Base-by-base conservation (phyloP, 2,113 vertebrate genomes). In the Alectura lathami region DNA sequence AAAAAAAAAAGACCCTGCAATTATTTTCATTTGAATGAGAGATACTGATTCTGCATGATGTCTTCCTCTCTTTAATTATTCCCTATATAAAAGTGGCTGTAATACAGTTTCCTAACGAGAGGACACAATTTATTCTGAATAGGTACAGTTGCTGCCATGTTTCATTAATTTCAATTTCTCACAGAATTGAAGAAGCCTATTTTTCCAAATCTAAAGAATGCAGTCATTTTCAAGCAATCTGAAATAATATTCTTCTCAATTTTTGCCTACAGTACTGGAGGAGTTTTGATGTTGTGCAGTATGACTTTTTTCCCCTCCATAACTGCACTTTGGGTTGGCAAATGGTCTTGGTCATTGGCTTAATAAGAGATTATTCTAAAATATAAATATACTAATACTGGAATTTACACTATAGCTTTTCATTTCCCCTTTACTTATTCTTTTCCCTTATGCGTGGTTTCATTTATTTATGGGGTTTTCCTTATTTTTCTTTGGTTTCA, bases 401-500 rank as follows among this genome's bases (percentile, higher is more conserved):
- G 84, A 90, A 68, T 32, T 63, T 27, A 22, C 77, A n/a, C 48
- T 88, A 21, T 57, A 82, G 26, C 42, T 63, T 82, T 53, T 62
- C 9, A 0, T 50, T 79, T 93, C 80, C 32, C 17, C 69, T 60
- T 20, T 76, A 23, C 92, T 81, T 93, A 40, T 90, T 94, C 85
- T 91, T 94, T 92, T 66, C 56, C 42, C 2, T 89, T 88, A 64
- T 89, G 29, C 23, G 1, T 97, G 90, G 72, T 84, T 94, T 86
- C 75, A 81, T 91, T 96, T 92, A 97, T 94, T 98, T 81, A 98
- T 47, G 86, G 94, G 90, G 59, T 96, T 97, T 96, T 95, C 95
- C 94, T 93, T 96, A 79, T 94, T 98, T 92, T 97, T 97, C 86
- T 98, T 97, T 97, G 97, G 96, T 98, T 98, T 93, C 98, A 99